Conservation (phyloP, 2,888 invertebrate species). For the Ormyrus nitidulus region DNA sequence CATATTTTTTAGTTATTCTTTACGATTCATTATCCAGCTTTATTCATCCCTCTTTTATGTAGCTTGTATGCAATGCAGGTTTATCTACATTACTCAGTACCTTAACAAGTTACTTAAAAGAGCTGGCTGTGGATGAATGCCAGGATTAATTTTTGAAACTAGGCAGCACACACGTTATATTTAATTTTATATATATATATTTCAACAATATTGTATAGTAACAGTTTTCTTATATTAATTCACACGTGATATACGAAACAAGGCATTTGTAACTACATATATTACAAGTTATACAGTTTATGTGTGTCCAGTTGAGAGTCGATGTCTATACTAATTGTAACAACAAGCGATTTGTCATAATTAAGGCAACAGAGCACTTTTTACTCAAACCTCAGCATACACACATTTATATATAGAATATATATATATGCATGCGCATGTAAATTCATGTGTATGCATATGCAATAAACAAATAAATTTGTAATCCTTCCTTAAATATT, state of each 20-base stretch:
- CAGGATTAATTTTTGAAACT: conserved; percentile 55
- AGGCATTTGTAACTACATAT: conserved; percentile 59
- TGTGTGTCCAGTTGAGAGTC: conserved; percentile 56
- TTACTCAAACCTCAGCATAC: conserved; percentile 58
- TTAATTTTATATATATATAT: conserved; percentile 58
- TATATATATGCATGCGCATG: conserved; percentile 48
- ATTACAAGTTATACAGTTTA: conserved; percentile 58
- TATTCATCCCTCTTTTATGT: conserved; percentile 60
- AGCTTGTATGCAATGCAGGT: conserved; percentile 41
- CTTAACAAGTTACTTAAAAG: conserved; percentile 58
- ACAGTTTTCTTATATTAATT: conserved; percentile 60
- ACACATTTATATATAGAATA: conserved; percentile 51
- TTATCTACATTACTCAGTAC: conserved; percentile 41
- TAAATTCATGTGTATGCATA: conserved; percentile 39
- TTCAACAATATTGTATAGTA: conserved; percentile 63
- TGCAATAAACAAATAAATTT: conserved; percentile 51
- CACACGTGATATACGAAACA: conserved; percentile 59
- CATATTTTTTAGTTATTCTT: conserved; percentile 58
- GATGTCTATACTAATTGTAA: conserved; percentile 56
- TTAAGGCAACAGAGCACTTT: conserved; percentile 57
- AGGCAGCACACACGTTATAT: conserved; percentile 57
- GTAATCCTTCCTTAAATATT: conserved; percentile 34
- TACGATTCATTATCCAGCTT: conserved; percentile 46
- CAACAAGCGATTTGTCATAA: conserved; percentile 59
- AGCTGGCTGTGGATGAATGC: conserved; percentile 62